Evolutionary conservation across 92 coral and sea anemone species (phyloP).

Genomic region (Phenganax marumi): DNA sequence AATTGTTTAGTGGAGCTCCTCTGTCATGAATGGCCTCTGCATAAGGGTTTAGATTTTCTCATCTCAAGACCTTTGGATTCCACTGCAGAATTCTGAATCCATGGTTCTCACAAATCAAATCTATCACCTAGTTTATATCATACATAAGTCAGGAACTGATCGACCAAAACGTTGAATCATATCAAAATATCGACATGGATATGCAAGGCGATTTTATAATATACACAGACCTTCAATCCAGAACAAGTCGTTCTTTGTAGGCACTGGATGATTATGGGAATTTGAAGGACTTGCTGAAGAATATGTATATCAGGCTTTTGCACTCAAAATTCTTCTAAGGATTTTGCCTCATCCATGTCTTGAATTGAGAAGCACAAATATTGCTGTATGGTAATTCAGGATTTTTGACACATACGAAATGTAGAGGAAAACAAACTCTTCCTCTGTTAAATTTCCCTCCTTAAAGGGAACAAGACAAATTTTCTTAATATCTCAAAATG

Average conservation of each 20-base stretch:
- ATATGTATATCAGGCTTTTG: background rate
- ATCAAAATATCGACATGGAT: slow-evolving; percentile 21
- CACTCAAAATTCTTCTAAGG: background rate
- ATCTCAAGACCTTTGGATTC: slow-evolving; percentile 1
- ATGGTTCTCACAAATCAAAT: background rate
- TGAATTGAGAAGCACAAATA: background rate
- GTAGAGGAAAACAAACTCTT: slow-evolving; percentile 1
- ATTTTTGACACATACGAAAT: slow-evolving; percentile 10
- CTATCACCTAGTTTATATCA: background rate
- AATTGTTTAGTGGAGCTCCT: background rate
- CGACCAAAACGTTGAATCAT: slow-evolving; percentile 14
- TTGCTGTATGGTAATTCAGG: slow-evolving; percentile 14
- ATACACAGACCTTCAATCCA: slow-evolving; percentile 20
- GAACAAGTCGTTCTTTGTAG: slow-evolving; percentile 23
- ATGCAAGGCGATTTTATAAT: slow-evolving; percentile 3
- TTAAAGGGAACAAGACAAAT: background rate
- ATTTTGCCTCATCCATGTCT: slow-evolving; percentile 3
- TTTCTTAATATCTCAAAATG: background rate
- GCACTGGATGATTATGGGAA: slow-evolving; percentile 8
- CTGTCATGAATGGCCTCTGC: background rate
- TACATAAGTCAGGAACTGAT: slow-evolving; percentile 16
- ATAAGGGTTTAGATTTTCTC: background rate
- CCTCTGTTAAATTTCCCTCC: slow-evolving; percentile 2
- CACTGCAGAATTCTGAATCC: background rate
- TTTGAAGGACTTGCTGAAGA: background rate